Evolutionary conservation across 53 echinoderm and acorn worm genomes (phyloP), one percentile per base, ranked within the genome.

Genomic region (Henricia sp.): DNA sequence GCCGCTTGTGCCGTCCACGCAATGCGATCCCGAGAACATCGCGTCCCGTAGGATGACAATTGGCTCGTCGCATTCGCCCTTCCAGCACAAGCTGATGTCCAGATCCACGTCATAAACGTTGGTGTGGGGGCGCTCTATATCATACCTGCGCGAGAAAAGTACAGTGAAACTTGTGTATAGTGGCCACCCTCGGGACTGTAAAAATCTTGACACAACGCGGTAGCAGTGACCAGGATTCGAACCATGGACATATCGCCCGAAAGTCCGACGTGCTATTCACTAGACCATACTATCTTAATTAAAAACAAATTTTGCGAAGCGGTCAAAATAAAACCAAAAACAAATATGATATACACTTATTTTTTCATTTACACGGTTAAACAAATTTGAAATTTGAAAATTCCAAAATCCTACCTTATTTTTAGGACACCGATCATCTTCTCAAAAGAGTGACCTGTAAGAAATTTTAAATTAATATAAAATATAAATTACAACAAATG

Each of bases 61-160:
- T 8, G 85, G 85, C 13, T 85, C 62, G 3, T 36, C 37, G 50
- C 85, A 85, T 17, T 11, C 64, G 20, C 23, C 85, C 26, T 64
- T 29, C 67, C 44, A 72, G 51, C 85, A 85, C 4, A 85, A 3
- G 36, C 35, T 36, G 50, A 85, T 33, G 50, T 73, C 73, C 9
- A 85, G 72, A 50, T 85, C 85, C 19, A 85, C 72, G 33, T 71
- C 71, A 23, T 46, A 85, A 11, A 85, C 46, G 20, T 42, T 58
- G 17, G 2, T 29, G 41, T 77, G 77, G 14, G 77, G 77, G 27
- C 60, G 77, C 43, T 77, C 58, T 42, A 77, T 33, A 25, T 38
- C 19, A 14, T 77, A 77, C 43, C 77, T 77, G 17, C 13, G n/a
- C n/a, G n/a, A n/a, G n/a, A n/a, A n/a, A n/a, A n/a, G n/a, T n/a